Percentiles rank a stretch among this genome's conserved stretches.
phyloP scores from a whole-genome alignment of 2,888 invertebrate species.

The Prionchulus punctatus region DNA sequence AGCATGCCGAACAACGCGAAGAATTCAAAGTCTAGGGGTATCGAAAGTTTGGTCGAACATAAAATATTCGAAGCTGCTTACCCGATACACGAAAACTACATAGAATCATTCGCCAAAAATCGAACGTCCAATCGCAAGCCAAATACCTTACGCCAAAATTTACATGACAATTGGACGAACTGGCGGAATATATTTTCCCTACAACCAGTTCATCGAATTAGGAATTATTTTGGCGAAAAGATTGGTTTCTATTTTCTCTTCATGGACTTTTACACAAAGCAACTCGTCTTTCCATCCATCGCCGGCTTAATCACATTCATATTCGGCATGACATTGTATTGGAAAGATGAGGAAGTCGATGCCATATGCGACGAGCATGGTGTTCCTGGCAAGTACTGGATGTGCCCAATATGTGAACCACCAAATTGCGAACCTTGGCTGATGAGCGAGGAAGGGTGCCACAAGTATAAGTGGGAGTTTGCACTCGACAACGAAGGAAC shows the following conservation, averaged over 20 bases:
- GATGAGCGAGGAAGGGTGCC: not conserved
- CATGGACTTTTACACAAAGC: conserved; percentile 2
- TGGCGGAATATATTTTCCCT: not conserved
- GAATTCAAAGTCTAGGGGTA: not conserved
- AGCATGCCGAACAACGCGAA: not conserved
- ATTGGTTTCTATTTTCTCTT: conserved; percentile 1
- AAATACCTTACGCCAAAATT: not conserved
- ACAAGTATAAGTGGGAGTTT: not conserved
- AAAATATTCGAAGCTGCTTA: not conserved
- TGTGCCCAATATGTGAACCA: conserved; percentile 3
- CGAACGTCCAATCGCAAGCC: too few species aligned
- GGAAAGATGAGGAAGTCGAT: not conserved
- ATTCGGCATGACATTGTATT: not conserved
- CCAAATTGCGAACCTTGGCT: conserved; percentile 1
- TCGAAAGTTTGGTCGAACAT: not conserved
- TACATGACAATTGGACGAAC: not conserved
- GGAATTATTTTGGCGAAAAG: conserved; percentile 4
- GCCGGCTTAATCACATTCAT: not conserved
- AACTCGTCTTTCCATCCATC: not conserved
- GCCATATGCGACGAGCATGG: not conserved
- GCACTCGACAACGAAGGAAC: not conserved
- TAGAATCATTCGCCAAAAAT: too few species aligned
- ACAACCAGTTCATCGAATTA: not conserved
- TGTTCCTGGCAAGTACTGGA: not conserved
- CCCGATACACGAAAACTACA: not conserved